Conservation (phyloP, 2,888 invertebrate species). For the Eremobia ochroleuca region DNA sequence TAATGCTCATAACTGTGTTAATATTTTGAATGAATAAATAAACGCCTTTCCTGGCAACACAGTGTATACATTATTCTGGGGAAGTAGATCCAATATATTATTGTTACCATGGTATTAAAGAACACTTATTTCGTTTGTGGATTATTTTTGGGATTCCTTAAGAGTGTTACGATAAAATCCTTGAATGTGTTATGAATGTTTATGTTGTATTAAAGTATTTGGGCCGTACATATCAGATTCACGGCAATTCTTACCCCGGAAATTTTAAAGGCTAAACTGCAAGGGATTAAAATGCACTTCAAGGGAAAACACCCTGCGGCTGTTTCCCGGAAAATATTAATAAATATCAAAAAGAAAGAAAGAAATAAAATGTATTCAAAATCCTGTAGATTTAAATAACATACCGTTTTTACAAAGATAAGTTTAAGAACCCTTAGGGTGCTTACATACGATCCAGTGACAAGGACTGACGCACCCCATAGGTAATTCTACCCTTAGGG, state of each 20-base stretch:
- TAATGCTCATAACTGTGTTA: slow-evolving; percentile 37
- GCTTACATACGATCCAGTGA: not conserved
- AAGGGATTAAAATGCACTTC: not conserved
- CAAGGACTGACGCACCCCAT: slow-evolving; percentile 34
- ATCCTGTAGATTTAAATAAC: not conserved
- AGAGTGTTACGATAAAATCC: slow-evolving; percentile 10
- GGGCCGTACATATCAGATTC: not conserved
- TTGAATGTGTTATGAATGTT: not conserved
- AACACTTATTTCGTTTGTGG: slow-evolving; percentile 4
- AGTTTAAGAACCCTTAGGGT: slow-evolving; percentile 16
- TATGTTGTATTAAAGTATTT: slow-evolving; percentile 3
- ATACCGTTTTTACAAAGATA: slow-evolving; percentile 7
- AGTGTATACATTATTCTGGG: slow-evolving; percentile 7
- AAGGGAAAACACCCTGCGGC: not conserved
- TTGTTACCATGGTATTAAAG: slow-evolving; percentile 12
- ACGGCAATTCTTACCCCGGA: not conserved
- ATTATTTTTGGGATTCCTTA: slow-evolving; percentile 20
- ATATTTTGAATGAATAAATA: slow-evolving; percentile 41
- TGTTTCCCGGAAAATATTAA: too few species aligned
- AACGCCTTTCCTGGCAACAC: not conserved
- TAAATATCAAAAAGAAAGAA: not conserved
- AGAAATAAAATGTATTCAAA: too few species aligned
- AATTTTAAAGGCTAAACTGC: not conserved
- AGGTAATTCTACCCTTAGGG: slow-evolving; percentile 28
- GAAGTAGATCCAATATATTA: slow-evolving; percentile 19